A percentile compares a stretch with the other conserved stretches of the same genome.
These are phyloP conservation scores for Cephalotes varians DNA, from an alignment of 2,888 invertebrate genomes.

Conservation along the genomic window DNA sequence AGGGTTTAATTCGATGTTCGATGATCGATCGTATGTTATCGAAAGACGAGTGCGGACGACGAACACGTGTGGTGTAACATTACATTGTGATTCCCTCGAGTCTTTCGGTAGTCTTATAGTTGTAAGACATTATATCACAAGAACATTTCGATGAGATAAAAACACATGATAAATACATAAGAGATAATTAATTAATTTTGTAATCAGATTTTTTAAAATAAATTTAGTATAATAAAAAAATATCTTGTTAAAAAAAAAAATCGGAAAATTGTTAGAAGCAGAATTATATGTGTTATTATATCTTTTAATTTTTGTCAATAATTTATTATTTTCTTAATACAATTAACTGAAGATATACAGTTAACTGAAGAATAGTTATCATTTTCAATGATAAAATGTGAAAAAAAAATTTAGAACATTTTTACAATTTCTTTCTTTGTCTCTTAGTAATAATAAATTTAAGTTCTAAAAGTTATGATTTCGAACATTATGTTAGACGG, in stretches of 20 bases:
- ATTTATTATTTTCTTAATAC: not conserved
- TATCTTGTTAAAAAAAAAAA: not conserved
- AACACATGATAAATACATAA: not conserved
- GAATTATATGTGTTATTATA: not conserved
- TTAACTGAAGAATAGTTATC: too few relatives aligned
- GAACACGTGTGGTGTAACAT: constrained; percentile 31
- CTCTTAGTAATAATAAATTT: not conserved
- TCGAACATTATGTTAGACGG: not conserved
- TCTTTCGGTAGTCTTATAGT: constrained; percentile 29
- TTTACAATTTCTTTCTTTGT: not conserved
- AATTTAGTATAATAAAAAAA: not conserved
- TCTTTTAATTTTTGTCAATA: not conserved
- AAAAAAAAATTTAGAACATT: constrained; percentile 1
- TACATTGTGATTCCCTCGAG: constrained; percentile 21
- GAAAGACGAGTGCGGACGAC: constrained; percentile 5
- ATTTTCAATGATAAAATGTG: not conserved
- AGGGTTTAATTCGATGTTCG: constrained; percentile 67
- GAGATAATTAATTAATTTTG: constrained; percentile 11
- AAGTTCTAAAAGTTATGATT: not conserved
- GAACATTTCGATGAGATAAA: not conserved
- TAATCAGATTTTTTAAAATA: not conserved
- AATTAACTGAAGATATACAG: not conserved
- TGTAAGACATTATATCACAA: not conserved
- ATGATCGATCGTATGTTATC: constrained; percentile 64
- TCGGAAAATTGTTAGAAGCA: not conserved